Base-by-base conservation (phyloP, 2,888 invertebrate species). In the Maniola hyperantus region DNA sequence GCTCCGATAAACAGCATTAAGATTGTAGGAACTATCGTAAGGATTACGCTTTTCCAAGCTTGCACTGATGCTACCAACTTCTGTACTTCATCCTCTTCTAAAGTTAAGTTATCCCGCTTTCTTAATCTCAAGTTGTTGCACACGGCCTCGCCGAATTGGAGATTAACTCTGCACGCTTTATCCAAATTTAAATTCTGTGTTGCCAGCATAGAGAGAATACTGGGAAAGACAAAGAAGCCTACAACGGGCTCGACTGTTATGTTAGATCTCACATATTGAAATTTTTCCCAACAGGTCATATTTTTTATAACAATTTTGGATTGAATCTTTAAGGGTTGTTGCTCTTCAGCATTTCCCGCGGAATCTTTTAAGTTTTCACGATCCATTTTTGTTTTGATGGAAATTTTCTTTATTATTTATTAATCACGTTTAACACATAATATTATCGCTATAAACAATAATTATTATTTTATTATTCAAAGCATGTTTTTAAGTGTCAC, bases 151-250 rank as follows among this genome's bases (percentile, higher is more conserved):
- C 94, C 91, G 74, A 95, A 97, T 0, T 88, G 93, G 73, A 97
- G 89, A 80, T 97, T 97, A 0, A 97, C 97, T 51, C 96, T 89
- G 76, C 97, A 97, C 0, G 97, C 97, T 83, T 97, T 97, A 79
- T 97, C 97, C 77, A 97, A 90, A 83, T 96, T 96, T 51, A 97
- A 87, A 85, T 97, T 97, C 83, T 97, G 97, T 7, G 96, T 96
- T 42, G 97, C 97, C 72, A 97, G 80, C 76, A 95, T 94, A 0
- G 96, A 95, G 15, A 94, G 74, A 0, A 94, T 93, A 75, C 94
- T 94, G 0, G 95, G 95, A 91, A 95, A 93, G 54, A 95, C 93
- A 79, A 95, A 95, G 60, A 94, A 88, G 0, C 94, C 93, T 67
- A 95, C 78, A 65, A 95, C 93, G 0, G 95, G 95, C 81, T 95